Conservation (phyloP, 2,797 vertebrate genomes). For the Pipistrellus nathusii region DNA sequence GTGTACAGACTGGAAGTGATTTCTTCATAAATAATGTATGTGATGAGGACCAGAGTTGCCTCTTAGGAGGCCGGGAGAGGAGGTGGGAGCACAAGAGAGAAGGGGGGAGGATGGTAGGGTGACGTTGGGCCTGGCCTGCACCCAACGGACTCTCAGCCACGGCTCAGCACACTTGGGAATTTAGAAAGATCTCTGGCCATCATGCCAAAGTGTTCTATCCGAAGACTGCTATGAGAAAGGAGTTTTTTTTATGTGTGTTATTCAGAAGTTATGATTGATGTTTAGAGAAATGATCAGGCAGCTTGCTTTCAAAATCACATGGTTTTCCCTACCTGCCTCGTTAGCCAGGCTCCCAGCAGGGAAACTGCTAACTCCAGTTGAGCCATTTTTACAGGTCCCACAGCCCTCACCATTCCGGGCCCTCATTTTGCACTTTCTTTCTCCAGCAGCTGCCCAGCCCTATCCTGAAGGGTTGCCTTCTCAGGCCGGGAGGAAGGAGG, state of each 20-base stretch:
- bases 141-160: not conserved
- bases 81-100: not conserved
- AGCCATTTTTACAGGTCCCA: not conserved
- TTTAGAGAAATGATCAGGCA: not conserved
- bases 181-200: not conserved
- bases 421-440: not conserved
- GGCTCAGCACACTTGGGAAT: not conserved
- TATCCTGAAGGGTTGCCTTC: not conserved
- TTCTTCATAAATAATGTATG: not conserved
- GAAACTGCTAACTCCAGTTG: not conserved
- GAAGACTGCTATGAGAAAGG: conserved; percentile 2
- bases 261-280: not conserved
- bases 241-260: not conserved
- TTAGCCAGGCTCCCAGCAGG: not conserved
- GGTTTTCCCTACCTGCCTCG: not conserved
- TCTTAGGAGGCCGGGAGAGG: not conserved
- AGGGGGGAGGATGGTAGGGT: not conserved
- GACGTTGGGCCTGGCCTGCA: not conserved
- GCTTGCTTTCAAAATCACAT: not conserved
- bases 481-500: not conserved
- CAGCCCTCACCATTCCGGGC: no score
- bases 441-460: not conserved
- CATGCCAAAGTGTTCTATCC: not conserved
- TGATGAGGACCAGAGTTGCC: not conserved
- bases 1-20: not conserved